A percentile compares a stretch with the other conserved stretches of the same genome.
Conservation (phyloP, 37 sponge, comb jelly and placozoan species). For the Axinella damicornis region DNA sequence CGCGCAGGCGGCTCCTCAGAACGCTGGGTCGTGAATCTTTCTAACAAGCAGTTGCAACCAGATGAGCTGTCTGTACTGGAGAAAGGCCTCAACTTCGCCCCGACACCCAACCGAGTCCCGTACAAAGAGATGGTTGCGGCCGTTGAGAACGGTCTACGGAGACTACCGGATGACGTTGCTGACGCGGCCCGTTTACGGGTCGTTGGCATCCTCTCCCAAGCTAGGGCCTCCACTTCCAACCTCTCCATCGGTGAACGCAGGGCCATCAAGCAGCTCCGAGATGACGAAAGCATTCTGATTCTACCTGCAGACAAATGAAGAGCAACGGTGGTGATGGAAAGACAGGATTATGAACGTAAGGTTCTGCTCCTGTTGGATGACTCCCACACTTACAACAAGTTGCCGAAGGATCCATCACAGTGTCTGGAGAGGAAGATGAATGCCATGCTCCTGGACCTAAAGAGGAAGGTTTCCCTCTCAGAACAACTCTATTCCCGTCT, state of each 20-base stretch:
- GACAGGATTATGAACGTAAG: no score
- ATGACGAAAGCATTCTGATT: background rate
- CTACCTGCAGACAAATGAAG: background rate
- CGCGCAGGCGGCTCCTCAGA: no score
- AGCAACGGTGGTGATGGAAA: background rate
- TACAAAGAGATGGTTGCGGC: conserved; percentile 6
- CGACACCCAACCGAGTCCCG: conserved; percentile 15
- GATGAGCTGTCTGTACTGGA: background rate
- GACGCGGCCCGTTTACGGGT: background rate
- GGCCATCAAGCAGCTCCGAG: background rate
- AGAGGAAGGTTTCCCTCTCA: no score
- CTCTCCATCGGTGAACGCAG: background rate
- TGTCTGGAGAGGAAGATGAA: background rate
- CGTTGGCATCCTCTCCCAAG: background rate
- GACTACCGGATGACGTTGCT: conserved; percentile 1
- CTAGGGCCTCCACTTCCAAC: background rate
- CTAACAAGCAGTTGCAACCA: background rate
- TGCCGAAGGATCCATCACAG: background rate
- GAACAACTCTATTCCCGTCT: no score
- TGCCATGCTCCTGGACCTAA: background rate
- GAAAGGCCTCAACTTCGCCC: conserved; percentile 26
- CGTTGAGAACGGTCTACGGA: conserved; percentile 4
- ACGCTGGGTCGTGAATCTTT: background rate
- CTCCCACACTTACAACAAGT: background rate
- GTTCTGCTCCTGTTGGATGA: no score